Percentiles rank a stretch among this genome's conserved stretches.
phyloP scores from a whole-genome alignment of 2,888 invertebrate genomes.

The Altica lythri region DNA sequence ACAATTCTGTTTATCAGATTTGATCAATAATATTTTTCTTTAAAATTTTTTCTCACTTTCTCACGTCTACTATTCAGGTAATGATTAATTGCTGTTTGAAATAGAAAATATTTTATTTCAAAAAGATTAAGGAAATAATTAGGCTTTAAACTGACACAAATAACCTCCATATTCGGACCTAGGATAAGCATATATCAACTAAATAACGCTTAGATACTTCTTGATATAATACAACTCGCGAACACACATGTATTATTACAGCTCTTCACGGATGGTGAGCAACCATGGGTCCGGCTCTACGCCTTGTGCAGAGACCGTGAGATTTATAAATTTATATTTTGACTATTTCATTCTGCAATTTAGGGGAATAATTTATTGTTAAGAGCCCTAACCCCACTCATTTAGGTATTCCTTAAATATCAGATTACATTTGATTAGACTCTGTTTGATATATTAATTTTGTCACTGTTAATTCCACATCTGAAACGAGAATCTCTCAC shows the following conservation, averaged over 20 bases:
- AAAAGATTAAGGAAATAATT: too few relatives aligned
- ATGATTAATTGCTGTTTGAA: too few relatives aligned
- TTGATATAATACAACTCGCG: conserved; percentile 51
- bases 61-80: too few relatives aligned
- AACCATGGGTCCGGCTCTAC: conserved; percentile 45
- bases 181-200: conserved; percentile 16
- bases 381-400: conserved; percentile 39
- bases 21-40: too few relatives aligned
- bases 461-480: too few relatives aligned
- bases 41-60: too few relatives aligned
- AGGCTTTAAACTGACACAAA: too few relatives aligned
- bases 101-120: too few relatives aligned
- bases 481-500: too few relatives aligned
- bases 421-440: conserved; percentile 46
- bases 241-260: conserved; percentile 55
- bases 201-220: conserved; percentile 33
- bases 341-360: conserved; percentile 57
- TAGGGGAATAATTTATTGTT: conserved; percentile 55
- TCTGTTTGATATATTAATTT: conserved; percentile 15
- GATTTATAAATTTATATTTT: conserved; percentile 60
- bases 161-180: too few relatives aligned
- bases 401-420: conserved; percentile 40
- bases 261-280: conserved; percentile 54
- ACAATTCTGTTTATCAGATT: too few relatives aligned
- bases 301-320: conserved; percentile 53